phyloP scores from a whole-genome alignment of 2,797 vertebrate species.

The Ctenochaetus hawaiiensis region DNA sequence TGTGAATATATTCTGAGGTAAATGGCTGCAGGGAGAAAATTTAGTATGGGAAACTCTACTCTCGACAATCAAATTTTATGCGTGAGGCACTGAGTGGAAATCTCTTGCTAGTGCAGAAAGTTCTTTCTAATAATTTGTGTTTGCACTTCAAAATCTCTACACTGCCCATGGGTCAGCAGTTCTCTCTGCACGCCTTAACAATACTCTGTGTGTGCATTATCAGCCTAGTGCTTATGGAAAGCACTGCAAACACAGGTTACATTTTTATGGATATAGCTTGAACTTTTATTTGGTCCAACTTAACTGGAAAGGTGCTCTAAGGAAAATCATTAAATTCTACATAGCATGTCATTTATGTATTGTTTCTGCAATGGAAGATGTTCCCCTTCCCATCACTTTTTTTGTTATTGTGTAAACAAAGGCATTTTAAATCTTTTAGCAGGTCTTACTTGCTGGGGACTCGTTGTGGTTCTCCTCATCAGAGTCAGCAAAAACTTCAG shows the following conservation, averaged over 20 bases:
- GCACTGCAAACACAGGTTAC: not conserved
- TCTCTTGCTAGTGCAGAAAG: not conserved
- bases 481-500: constrained; percentile 95
- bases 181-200: not conserved
- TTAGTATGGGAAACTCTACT: constrained; percentile 22
- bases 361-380: not conserved
- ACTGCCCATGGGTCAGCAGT: not conserved
- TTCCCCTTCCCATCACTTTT: not conserved
- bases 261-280: not conserved
- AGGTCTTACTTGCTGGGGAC: constrained; percentile 86
- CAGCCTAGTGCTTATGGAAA: not conserved
- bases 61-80: constrained; percentile 8
- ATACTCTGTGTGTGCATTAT: not conserved
- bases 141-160: not conserved
- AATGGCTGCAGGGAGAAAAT: constrained; percentile 7
- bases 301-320: not conserved
- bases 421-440: not conserved
- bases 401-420: not conserved
- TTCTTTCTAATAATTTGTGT: not conserved
- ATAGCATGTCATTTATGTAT: not conserved
- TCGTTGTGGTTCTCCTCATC: constrained; percentile 94
- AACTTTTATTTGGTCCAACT: not conserved
- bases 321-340: no score
- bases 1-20: not conserved
- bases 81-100: not conserved